A percentile compares a stretch with the other conserved stretches of the same genome.
Conservation (phyloP, 1,140 invertebrate genomes). For the Eurosta solidaginis region DNA sequence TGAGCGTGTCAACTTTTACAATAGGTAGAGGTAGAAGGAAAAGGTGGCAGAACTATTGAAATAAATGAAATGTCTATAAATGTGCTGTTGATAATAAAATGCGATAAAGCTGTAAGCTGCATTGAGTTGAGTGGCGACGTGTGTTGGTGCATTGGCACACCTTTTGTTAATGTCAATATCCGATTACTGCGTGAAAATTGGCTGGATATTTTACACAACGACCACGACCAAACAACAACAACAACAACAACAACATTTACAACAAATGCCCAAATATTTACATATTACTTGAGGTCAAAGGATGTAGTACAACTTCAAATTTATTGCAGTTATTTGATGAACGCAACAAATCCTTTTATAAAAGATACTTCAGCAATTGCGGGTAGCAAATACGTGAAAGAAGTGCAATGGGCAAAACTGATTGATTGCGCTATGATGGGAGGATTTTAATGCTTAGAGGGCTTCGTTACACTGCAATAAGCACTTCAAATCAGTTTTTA, state of each 20-base stretch:
- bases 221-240: too few species aligned
- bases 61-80: not conserved
- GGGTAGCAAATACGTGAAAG: not conserved
- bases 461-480: too few species aligned
- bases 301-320: not conserved
- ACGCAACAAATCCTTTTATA: not conserved
- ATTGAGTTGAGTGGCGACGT: slow-evolving; percentile 13
- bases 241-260: too few species aligned
- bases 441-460: too few species aligned
- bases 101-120: slow-evolving; percentile 1
- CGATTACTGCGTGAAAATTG: slow-evolving; percentile 9
- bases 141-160: too few species aligned
- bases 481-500: too few species aligned
- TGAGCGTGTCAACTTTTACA: too few species aligned
- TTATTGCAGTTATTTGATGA: not conserved
- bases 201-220: slow-evolving; percentile 7
- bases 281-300: not conserved
- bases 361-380: not conserved
- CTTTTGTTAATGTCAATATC: slow-evolving; percentile 27
- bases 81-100: slow-evolving; percentile 13
- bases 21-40: too few species aligned
- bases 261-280: not conserved
- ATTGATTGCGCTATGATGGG: not conserved
- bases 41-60: not conserved
- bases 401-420: not conserved